Base-by-base conservation (phyloP, 2,113 vertebrate species). In the Chamaea fasciata region DNA sequence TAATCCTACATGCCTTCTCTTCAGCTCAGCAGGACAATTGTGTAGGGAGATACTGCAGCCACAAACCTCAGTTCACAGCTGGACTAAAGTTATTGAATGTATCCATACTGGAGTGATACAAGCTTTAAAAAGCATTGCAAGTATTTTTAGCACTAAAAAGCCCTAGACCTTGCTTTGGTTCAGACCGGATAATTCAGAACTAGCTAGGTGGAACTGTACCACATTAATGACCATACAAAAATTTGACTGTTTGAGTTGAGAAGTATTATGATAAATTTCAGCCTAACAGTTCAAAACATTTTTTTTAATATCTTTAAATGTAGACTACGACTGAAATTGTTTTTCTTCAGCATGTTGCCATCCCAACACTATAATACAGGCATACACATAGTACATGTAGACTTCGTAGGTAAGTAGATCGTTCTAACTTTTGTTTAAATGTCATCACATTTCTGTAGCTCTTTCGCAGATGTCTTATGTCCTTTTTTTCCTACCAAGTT, bases 401-500 rank as follows among this genome's bases (percentile, higher is more conserved):
- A 50, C 19, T 91, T 80, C 52, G 60, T 94, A 83, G 41, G 69
- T 85, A 96, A 87, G 68, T 41, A 86, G 64, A 94, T 89, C 16
- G 1, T 90, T 94, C 62, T 88, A 69, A 81, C 68, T 95, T 94
- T 95, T 90, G 80, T 89, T 95, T 92, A 73, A 95, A 95, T 93
- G 53, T 71, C 83, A 76, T 95, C 68, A 83, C 67, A 56, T 78
- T 97, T 91, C 89, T 89, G 52, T 89, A 97, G 81, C 78, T 96
- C 89, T 95, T 96, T 96, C 95, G 63, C 95, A 96, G 91, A 97
- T 92, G 91, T 83, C 55, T 64, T 64, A 28, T 3, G 49, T 26
- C 13, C 13, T 75, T 84, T 94, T 67, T 68, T 22, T 47, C 78
- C 62, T 42, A 94, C 42, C 15, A 76, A 76, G 71, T 77, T 63